phyloP scores from a whole-genome alignment of 2,113 vertebrate species.

The Peromyscus californicus region DNA sequence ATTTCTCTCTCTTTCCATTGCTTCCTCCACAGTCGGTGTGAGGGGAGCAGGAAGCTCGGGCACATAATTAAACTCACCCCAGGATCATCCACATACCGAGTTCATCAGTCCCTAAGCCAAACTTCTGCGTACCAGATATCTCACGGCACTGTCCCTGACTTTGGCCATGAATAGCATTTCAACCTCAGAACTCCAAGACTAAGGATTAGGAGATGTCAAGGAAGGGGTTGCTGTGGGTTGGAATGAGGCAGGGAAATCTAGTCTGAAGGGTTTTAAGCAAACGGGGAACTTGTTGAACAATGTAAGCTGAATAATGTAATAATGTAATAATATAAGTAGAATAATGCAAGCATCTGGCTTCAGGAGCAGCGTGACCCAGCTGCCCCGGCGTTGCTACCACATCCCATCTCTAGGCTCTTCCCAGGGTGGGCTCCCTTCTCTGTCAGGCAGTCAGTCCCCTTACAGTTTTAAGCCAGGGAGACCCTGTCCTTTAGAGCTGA shows the following conservation, averaged over 20 bases:
- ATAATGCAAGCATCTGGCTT: background rate
- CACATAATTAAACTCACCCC: background rate
- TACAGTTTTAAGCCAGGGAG: background rate
- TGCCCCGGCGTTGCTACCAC: accelerated
- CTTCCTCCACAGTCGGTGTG: background rate
- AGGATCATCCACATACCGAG: background rate
- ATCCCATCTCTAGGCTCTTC: too few species aligned
- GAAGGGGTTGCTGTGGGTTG: background rate
- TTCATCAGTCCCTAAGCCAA: background rate
- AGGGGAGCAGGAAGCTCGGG: background rate
- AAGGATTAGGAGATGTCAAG: accelerated
- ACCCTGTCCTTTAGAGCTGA: background rate
- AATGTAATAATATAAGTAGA: accelerated
- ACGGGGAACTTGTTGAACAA: background rate
- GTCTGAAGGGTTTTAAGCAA: too few species aligned
- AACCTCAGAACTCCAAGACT: background rate
- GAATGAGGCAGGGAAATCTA: background rate
- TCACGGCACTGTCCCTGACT: background rate
- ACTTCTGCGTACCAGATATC: background rate
- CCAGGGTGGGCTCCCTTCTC: background rate
- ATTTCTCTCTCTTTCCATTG: background rate
- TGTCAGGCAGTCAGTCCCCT: background rate
- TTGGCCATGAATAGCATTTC: background rate
- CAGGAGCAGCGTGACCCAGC: background rate
- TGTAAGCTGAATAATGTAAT: background rate